phyloP scores from a whole-genome alignment of 2,888 invertebrate species.

The Ormyrus thymus region DNA sequence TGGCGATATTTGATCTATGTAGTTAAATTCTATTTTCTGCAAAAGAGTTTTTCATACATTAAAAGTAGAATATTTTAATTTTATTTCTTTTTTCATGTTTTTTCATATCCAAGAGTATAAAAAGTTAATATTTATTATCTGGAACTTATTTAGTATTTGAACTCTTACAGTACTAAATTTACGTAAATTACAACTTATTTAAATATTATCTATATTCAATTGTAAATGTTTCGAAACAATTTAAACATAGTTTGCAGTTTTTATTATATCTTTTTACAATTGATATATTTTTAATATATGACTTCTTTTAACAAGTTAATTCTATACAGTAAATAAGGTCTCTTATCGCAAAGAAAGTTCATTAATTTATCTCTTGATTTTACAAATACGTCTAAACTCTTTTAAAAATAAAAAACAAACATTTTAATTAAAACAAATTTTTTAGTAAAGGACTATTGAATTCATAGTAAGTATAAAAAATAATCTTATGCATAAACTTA shows the following conservation, averaged over 20 bases:
- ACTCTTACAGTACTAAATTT: background rate
- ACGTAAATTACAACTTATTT: no score
- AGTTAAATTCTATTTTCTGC: background rate
- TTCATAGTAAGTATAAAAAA: no score
- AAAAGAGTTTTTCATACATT: no score
- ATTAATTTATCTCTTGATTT: background rate
- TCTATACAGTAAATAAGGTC: no score
- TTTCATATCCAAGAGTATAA: constrained; percentile 35
- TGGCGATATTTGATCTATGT: constrained; percentile 5
- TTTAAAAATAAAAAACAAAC: constrained; percentile 12
- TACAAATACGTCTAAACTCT: background rate
- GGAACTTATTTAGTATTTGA: constrained; percentile 13
- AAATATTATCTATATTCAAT: no score
- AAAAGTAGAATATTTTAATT: no score
- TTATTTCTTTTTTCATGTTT: constrained; percentile 28
- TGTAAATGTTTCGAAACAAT: no score
- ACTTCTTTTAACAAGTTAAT: no score
- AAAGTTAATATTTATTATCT: constrained; percentile 2
- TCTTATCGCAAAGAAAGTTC: constrained; percentile 9
- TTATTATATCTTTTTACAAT: no score
- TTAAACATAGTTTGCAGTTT: no score
- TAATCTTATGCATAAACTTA: no score
- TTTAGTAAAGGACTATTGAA: background rate
- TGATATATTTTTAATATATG: no score
- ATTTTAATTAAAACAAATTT: constrained; percentile 12